phyloP scores from a whole-genome alignment of 2,888 invertebrate genomes.

The Thereva nobilitata region DNA sequence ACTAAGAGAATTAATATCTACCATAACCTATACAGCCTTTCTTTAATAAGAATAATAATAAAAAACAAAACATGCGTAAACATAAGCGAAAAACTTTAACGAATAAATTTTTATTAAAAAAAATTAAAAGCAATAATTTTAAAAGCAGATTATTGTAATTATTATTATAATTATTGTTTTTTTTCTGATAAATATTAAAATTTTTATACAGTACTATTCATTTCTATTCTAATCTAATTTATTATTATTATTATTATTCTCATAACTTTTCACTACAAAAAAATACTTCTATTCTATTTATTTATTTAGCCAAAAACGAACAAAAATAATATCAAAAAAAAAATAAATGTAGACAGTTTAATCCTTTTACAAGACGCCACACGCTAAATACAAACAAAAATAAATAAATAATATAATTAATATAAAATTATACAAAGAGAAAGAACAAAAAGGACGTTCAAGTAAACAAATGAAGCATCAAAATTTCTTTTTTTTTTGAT shows the following conservation, averaged over 20 bases:
- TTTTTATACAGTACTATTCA: not conserved
- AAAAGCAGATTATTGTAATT: too few relatives aligned
- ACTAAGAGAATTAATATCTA: too few relatives aligned
- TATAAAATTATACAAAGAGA: conserved; percentile 1
- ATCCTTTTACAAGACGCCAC: conserved; percentile 35
- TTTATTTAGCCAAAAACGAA: too few relatives aligned
- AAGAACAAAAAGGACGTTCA: conserved; percentile 32
- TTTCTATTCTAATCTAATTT: not conserved
- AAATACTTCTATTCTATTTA: too few relatives aligned
- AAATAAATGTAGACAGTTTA: conserved; percentile 24
- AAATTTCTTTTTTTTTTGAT: too few relatives aligned
- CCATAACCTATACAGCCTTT: too few relatives aligned
- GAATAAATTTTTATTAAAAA: too few relatives aligned
- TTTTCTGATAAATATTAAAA: not conserved
- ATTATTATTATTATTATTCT: not conserved
- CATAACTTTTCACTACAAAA: too few relatives aligned
- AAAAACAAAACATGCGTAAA: too few relatives aligned
- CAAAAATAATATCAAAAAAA: conserved; percentile 10
- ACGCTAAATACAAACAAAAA: conserved; percentile 11
- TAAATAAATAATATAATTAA: not conserved
- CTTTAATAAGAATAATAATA: too few relatives aligned
- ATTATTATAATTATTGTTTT: not conserved
- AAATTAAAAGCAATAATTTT: too few relatives aligned
- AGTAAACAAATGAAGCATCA: conserved; percentile 37
- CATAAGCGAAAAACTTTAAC: too few relatives aligned